Percentiles rank a stretch among this genome's conserved stretches.
Evolutionary conservation across 92 coral and sea anemone genomes (phyloP).

Genomic region (Phenganax stokvisi): DNA sequence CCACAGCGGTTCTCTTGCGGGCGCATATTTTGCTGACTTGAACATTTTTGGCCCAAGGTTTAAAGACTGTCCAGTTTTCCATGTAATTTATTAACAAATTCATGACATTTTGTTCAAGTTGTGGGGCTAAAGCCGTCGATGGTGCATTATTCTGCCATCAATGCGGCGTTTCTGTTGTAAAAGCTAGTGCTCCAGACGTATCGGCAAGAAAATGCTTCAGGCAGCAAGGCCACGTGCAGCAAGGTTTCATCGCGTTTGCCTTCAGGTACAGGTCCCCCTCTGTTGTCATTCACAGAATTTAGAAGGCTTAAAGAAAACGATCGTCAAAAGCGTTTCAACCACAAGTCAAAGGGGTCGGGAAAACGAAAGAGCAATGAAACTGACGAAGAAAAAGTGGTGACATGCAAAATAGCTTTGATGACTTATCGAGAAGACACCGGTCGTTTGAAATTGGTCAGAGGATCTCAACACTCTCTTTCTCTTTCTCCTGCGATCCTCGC

Average conservation of each 20-base stretch:
- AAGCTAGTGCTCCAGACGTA: background rate
- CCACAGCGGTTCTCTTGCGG: no score
- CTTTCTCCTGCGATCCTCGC: background rate
- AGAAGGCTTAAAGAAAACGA: background rate
- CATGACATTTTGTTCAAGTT: constrained; percentile 23
- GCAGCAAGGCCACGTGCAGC: background rate
- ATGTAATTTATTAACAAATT: no score
- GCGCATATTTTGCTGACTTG: no score
- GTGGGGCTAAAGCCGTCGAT: constrained; percentile 9
- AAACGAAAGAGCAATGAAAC: constrained; percentile 10
- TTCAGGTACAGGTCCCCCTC: constrained; percentile 18
- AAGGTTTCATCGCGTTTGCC: constrained; percentile 29
- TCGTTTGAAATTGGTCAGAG: constrained; percentile 17
- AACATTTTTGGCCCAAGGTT: no score
- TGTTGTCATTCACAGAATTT: constrained; percentile 15
- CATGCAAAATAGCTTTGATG: constrained; percentile 18
- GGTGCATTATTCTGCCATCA: constrained; percentile 18
- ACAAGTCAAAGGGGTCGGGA: background rate
- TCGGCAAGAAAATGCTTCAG: constrained; percentile 14
- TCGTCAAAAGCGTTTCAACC: constrained; percentile 7
- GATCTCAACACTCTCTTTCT: constrained; percentile 3
- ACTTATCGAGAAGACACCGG: constrained; percentile 20
- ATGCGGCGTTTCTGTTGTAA: background rate
- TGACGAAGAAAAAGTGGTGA: constrained; percentile 13
- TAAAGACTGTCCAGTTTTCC: no score